Evolutionary conservation across 2,888 invertebrate genomes (phyloP).

Genomic region (Clusia tigrina): DNA sequence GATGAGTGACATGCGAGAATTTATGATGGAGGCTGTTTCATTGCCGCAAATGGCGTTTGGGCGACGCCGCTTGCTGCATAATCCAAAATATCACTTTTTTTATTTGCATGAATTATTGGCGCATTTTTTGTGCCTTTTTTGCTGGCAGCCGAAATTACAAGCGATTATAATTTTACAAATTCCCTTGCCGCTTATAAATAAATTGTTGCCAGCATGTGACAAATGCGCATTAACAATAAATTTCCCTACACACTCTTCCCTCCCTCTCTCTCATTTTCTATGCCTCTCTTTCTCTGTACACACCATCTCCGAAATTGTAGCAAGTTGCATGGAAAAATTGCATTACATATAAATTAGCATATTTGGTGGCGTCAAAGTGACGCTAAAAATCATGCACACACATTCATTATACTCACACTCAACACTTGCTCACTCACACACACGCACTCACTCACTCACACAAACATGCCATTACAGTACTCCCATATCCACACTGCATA

Average conservation of each 20-base stretch:
- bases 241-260: too few relatives aligned
- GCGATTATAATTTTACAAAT: conserved; percentile 31
- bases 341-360: conserved; percentile 51
- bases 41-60: too few relatives aligned
- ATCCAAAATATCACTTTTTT: background rate
- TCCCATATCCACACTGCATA: too few relatives aligned
- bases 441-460: background rate
- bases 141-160: background rate
- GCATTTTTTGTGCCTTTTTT: conserved; percentile 2
- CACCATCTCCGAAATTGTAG: conserved; percentile 13
- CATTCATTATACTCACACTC: background rate
- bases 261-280: too few relatives aligned
- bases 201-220: conserved; percentile 45
- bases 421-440: background rate
- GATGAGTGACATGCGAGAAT: background rate
- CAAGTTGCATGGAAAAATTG: background rate
- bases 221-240: conserved; percentile 55
- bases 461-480: background rate
- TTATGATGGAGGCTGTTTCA: background rate
- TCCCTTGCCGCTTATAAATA: conserved; percentile 34
- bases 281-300: too few relatives aligned
- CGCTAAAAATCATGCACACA: conserved; percentile 27
- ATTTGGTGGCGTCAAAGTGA: conserved; percentile 52
- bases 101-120: background rate
- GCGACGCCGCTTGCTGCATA: too few relatives aligned